Conservation (phyloP, 2,888 invertebrate genomes). For the Hirtodrosophila duncani region DNA sequence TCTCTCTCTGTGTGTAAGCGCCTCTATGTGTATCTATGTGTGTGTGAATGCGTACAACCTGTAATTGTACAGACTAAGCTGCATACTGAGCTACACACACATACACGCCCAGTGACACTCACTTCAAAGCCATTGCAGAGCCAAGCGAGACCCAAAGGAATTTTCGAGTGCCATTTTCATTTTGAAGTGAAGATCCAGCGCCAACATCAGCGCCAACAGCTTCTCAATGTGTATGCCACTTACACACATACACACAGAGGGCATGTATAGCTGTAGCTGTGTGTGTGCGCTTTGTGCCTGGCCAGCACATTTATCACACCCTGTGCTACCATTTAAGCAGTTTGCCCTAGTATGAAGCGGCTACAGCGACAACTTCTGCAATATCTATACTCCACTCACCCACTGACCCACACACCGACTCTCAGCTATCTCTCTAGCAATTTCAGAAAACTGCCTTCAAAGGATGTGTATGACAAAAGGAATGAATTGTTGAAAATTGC, state of each 20-base stretch:
- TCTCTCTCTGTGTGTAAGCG: constrained; percentile 9
- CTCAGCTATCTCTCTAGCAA: too few relatives aligned
- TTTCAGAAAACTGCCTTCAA: too few relatives aligned
- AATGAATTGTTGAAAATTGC: too few relatives aligned
- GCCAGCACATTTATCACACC: constrained; percentile 64
- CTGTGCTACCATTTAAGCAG: constrained; percentile 52
- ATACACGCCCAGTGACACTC: constrained; percentile 26
- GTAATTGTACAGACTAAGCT: constrained; percentile 35
- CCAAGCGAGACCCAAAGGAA: constrained; percentile 58
- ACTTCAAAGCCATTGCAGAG: constrained; percentile 28
- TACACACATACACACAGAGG: too few relatives aligned
- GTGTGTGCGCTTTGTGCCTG: constrained; percentile 33
- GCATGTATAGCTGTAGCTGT: neutral
- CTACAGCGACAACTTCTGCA: constrained; percentile 32
- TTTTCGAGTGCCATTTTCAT: constrained; percentile 67
- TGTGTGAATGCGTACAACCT: constrained; percentile 15
- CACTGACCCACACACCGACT: neutral
- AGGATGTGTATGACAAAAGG: too few relatives aligned
- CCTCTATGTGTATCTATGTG: constrained; percentile 3
- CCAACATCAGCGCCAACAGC: neutral
- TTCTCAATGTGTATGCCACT: neutral
- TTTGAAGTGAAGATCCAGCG: constrained; percentile 43
- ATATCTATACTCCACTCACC: neutral
- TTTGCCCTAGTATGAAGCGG: constrained; percentile 34
- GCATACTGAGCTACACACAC: neutral